Percentiles rank a stretch among this genome's conserved stretches.
These are phyloP conservation scores for Lasioglossum pauxillum DNA, from an alignment of 2,888 invertebrate genomes.

Conservation along the genomic window DNA sequence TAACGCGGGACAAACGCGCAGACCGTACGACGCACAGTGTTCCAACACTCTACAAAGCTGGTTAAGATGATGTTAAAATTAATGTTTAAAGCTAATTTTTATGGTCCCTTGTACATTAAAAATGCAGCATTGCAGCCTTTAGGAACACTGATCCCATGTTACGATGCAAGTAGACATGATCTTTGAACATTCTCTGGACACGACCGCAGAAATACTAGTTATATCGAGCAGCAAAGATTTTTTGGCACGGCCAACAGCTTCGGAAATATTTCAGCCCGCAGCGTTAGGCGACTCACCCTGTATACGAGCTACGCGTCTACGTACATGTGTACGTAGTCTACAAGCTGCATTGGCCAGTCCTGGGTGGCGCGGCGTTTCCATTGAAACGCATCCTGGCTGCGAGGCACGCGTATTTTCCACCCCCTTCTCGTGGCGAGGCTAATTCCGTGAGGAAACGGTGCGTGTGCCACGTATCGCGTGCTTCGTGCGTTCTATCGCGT, in stretches of 20 bases:
- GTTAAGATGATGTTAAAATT: too few relatives aligned
- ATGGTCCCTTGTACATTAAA: too few relatives aligned
- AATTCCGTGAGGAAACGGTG: constrained; percentile 60
- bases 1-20: too few relatives aligned
- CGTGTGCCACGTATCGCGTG: background rate
- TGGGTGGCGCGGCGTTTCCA: constrained; percentile 42
- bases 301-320: background rate
- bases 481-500: background rate
- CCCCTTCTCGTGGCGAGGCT: constrained; percentile 55
- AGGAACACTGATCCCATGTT: too few relatives aligned
- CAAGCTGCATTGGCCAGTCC: constrained; percentile 8
- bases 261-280: background rate
- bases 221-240: too few relatives aligned
- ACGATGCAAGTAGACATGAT: too few relatives aligned
- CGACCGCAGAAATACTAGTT: too few relatives aligned
- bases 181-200: too few relatives aligned
- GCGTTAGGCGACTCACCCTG: background rate
- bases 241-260: background rate
- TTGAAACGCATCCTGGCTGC: constrained; percentile 63
- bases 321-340: background rate
- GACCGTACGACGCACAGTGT: too few relatives aligned
- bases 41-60: too few relatives aligned
- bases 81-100: too few relatives aligned
- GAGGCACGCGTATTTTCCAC: constrained; percentile 69
- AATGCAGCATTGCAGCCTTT: too few relatives aligned